These are phyloP conservation scores for Spizaetus ornatus DNA, from an alignment of 2,113 vertebrate genomes.

Conservation along the genomic window DNA sequence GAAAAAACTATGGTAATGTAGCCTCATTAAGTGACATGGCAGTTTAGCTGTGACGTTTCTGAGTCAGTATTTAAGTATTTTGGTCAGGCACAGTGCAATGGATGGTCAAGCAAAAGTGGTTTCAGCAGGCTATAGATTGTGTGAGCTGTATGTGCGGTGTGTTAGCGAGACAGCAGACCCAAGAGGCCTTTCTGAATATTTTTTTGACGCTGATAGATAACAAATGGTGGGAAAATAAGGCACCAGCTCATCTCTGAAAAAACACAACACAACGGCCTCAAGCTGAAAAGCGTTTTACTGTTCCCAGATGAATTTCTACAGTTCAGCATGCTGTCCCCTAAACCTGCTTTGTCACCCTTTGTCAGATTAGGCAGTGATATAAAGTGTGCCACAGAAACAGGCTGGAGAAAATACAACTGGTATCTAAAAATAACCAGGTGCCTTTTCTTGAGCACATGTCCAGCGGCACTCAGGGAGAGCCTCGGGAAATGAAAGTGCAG, in stretches of 20 bases:
- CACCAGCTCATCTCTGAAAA: neutral
- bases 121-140: neutral
- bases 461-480: neutral
- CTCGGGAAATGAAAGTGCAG: neutral
- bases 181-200: neutral
- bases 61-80: neutral
- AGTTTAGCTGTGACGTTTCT: neutral
- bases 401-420: neutral
- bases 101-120: neutral
- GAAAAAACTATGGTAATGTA: neutral
- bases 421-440: neutral
- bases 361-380: neutral
- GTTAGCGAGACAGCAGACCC: neutral
- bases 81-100: neutral
- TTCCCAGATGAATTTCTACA: neutral
- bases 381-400: neutral
- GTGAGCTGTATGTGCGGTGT: neutral
- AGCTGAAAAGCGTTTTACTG: neutral
- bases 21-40: rapidly evolving
- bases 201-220: neutral
- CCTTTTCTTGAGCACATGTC: neutral
- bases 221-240: neutral
- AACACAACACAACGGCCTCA: neutral
- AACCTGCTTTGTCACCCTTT: neutral
- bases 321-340: neutral